Evolutionary conservation across 2,888 invertebrate species (phyloP).

Genomic region (Cheilosia scutellata): DNA sequence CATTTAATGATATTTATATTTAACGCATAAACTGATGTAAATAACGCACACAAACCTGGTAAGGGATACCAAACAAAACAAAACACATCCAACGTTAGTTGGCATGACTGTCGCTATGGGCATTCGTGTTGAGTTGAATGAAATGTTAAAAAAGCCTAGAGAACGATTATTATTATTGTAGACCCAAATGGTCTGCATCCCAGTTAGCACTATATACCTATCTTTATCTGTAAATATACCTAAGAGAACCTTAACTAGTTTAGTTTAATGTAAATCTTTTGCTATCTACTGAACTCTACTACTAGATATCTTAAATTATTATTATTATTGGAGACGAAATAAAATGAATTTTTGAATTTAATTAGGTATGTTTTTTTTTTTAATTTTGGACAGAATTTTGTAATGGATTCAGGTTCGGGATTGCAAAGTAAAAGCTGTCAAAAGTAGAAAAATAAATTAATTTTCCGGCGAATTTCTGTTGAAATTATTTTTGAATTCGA

Average conservation of each 20-base stretch:
- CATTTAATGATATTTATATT: slow-evolving; percentile 48
- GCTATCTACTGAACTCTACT: slow-evolving; percentile 74
- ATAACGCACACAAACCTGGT: slow-evolving; percentile 47
- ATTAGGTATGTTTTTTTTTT: background rate
- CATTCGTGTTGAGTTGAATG: slow-evolving; percentile 9
- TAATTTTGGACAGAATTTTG: background rate
- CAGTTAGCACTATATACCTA: slow-evolving; percentile 58
- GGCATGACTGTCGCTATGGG: slow-evolving; percentile 6
- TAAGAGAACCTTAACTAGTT: slow-evolving; percentile 65
- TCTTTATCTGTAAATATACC: slow-evolving; percentile 53
- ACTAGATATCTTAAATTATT: slow-evolving; percentile 76
- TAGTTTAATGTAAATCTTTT: slow-evolving; percentile 75
- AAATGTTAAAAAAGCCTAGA: slow-evolving; percentile 23
- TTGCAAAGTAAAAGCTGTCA: no score
- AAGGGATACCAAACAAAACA: slow-evolving; percentile 1
- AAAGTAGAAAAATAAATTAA: no score
- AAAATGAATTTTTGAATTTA: slow-evolving; percentile 74
- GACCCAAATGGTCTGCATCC: slow-evolving; percentile 41
- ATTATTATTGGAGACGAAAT: slow-evolving; percentile 71
- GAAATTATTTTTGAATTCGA: no score
- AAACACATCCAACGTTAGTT: slow-evolving; percentile 52
- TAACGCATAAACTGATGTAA: slow-evolving; percentile 58
- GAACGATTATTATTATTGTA: slow-evolving; percentile 44
- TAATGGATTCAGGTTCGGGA: no score
- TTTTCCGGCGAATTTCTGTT: no score